Conservation (phyloP, 2,113 vertebrate genomes). For the Corydoras maculifer region DNA sequence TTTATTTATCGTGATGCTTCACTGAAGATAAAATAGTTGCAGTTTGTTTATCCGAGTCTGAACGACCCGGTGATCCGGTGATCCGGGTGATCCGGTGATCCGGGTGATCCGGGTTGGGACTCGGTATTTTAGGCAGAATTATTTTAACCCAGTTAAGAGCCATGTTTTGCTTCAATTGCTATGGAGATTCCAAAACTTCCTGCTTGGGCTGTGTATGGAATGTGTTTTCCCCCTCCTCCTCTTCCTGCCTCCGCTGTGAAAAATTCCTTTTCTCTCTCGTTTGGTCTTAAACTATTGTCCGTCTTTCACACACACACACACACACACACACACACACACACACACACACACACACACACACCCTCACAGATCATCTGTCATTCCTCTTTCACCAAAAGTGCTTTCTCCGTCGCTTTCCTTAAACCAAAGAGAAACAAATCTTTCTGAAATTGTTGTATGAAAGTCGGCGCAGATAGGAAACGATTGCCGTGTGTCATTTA, state of each 20-base stretch:
- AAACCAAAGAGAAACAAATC: background rate
- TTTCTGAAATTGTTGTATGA: constrained; percentile 12
- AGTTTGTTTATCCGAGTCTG: too few species aligned
- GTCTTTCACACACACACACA: constrained; percentile 4
- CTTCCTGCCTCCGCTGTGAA: constrained; percentile 42
- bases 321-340: constrained; percentile 1
- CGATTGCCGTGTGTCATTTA: constrained; percentile 14
- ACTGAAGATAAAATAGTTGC: too few species aligned
- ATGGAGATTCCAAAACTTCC: constrained; percentile 71
- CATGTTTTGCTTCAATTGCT: constrained; percentile 66
- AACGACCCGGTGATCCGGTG: too few species aligned
- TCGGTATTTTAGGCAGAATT: constrained; percentile 46
- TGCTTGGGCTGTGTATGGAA: constrained; percentile 60
- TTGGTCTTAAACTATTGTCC: constrained; percentile 10
- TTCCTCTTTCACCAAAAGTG: background rate
- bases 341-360: constrained; percentile 1
- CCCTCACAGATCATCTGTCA: background rate
- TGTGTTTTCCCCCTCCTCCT: constrained; percentile 48
- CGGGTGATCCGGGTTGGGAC: too few species aligned
- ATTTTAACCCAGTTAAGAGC: constrained; percentile 46
- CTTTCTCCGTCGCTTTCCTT: background rate
- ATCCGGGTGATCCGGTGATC: too few species aligned
- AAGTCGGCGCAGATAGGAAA: constrained; percentile 12
- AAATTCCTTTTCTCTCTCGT: constrained; percentile 28
- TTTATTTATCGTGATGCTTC: too few species aligned